phyloP scores from a whole-genome alignment of 2,888 invertebrate genomes.

The Drosophila antonietae region DNA sequence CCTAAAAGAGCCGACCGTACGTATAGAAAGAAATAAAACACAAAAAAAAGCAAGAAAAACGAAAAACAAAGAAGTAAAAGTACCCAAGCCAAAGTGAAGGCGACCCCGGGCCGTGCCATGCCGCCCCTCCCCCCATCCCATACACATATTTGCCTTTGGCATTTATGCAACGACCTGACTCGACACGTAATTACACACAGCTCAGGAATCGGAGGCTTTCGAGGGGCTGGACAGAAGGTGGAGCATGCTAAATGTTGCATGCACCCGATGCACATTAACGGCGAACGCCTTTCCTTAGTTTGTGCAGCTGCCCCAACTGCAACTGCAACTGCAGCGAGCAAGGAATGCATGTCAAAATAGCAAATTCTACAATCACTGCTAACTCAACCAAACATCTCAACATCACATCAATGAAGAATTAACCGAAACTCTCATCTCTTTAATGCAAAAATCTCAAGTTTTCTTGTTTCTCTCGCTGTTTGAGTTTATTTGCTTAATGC shows the following conservation, averaged over 20 bases:
- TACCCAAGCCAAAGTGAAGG: conserved; percentile 24
- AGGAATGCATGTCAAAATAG: conserved; percentile 48
- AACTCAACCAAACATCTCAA: neutral
- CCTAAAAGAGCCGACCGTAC: conserved; percentile 75
- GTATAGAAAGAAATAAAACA: conserved; percentile 60
- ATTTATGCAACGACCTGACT: conserved; percentile 71
- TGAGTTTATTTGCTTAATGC: neutral
- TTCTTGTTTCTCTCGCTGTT: conserved; percentile 29
- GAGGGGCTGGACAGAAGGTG: conserved; percentile 51
- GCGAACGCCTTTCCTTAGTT: conserved; percentile 59
- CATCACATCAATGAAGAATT: conserved; percentile 3
- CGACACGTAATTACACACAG: conserved; percentile 62
- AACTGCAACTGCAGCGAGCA: neutral
- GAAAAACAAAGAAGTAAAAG: conserved; percentile 37
- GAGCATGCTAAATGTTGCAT: conserved; percentile 72
- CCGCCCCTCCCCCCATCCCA: conserved; percentile 4
- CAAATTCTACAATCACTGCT: conserved; percentile 6
- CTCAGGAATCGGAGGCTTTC: conserved; percentile 10
- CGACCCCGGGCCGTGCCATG: conserved; percentile 14
- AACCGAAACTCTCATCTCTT: conserved; percentile 13
- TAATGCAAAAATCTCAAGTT: conserved; percentile 5
- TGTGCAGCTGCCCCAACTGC: conserved; percentile 43
- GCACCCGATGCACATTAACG: conserved; percentile 71
- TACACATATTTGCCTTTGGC: conserved; percentile 39
- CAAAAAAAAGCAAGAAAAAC: neutral